phyloP scores from a whole-genome alignment of 2,113 vertebrate species.

The Haemorhous mexicanus region DNA sequence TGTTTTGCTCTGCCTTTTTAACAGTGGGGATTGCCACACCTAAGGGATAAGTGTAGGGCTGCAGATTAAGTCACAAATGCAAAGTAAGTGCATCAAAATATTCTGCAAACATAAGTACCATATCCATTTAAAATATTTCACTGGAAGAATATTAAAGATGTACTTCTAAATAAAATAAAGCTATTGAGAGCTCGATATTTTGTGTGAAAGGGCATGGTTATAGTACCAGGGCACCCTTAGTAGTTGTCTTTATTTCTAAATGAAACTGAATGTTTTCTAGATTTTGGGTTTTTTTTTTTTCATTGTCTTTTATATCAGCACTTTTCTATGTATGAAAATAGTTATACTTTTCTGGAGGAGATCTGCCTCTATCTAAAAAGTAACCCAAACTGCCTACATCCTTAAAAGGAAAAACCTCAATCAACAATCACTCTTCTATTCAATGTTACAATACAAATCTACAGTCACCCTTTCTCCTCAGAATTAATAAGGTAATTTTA shows the following conservation, averaged over 20 bases:
- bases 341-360: not conserved
- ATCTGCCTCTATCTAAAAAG: not conserved
- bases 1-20: slow-evolving; percentile 34
- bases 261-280: not conserved
- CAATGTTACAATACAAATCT: not conserved
- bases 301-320: not conserved
- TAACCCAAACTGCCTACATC: not conserved
- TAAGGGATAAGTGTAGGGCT: not conserved
- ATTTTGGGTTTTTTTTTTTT: too few relatives aligned
- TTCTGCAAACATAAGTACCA: slow-evolving; percentile 28
- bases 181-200: not conserved
- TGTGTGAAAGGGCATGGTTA: not conserved
- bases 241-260: not conserved
- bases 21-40: not conserved
- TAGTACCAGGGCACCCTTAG: not conserved
- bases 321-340: not conserved
- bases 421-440: not conserved
- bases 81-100: slow-evolving; percentile 25
- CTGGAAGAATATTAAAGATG: not conserved
- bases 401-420: not conserved
- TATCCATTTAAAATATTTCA: slow-evolving; percentile 1
- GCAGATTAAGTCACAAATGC: slow-evolving; percentile 34
- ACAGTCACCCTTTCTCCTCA: not conserved
- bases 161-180: not conserved
- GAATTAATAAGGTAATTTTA: not conserved